phyloP scores from a whole-genome alignment of 2,888 invertebrate genomes.

The Dryobotodes eremita region DNA sequence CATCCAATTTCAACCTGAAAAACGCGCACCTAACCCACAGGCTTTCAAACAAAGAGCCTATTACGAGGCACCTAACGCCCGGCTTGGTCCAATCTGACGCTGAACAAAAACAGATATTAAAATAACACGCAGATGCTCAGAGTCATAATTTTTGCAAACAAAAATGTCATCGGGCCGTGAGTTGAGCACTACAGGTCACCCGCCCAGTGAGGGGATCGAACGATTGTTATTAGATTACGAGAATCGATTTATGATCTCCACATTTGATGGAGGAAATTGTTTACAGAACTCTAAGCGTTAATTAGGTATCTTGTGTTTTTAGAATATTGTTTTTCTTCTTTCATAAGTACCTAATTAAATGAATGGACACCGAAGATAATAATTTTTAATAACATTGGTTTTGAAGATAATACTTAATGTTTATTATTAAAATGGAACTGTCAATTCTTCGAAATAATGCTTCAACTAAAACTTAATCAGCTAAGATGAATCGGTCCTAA shows the following conservation, averaged over 20 bases:
- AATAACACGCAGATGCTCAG: slow-evolving; percentile 63
- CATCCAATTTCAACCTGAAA: slow-evolving; percentile 36
- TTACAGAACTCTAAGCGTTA: not conserved
- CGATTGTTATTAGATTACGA: slow-evolving; percentile 21
- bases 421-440: not conserved
- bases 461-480: not conserved
- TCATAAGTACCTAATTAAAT: not conserved
- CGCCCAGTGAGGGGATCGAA: slow-evolving; percentile 53
- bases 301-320: not conserved
- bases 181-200: slow-evolving; percentile 68
- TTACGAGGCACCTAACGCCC: slow-evolving; percentile 59
- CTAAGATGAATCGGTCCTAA: not conserved
- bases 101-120: slow-evolving; percentile 66
- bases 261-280: not conserved
- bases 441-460: not conserved
- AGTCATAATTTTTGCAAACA: slow-evolving; percentile 71
- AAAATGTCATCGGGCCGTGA: slow-evolving; percentile 72
- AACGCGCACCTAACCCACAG: slow-evolving; percentile 17
- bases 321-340: not conserved
- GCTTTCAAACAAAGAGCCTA: slow-evolving; percentile 54
- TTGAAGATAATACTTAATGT: too few species aligned
- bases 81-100: slow-evolving; percentile 63
- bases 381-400: not conserved
- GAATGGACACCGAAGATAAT: not conserved
- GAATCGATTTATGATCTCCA: slow-evolving; percentile 31